Conservation (phyloP, 2,888 invertebrate genomes). For the Brachypalpus laphriformis region DNA sequence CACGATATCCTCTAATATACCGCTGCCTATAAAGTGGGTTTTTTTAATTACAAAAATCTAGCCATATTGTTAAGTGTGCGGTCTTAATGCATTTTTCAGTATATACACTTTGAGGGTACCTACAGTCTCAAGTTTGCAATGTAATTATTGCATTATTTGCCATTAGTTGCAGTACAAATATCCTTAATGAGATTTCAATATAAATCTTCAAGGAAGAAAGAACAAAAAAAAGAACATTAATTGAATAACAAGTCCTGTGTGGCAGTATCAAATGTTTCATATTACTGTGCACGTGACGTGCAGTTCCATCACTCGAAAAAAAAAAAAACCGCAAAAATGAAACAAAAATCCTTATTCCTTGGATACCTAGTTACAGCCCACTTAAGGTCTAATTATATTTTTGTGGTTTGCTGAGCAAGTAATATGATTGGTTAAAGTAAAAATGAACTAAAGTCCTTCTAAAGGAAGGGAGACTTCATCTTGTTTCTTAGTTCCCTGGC, state of each 20-base stretch:
- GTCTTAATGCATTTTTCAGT: slow-evolving; percentile 65
- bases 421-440: slow-evolving; percentile 62
- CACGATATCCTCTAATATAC: slow-evolving; percentile 34
- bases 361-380: slow-evolving; percentile 33
- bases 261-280: slow-evolving; percentile 54
- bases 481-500: slow-evolving; percentile 21
- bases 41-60: slow-evolving; percentile 69
- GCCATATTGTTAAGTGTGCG: slow-evolving; percentile 69
- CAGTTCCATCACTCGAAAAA: slow-evolving; percentile 22
- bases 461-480: slow-evolving; percentile 46
- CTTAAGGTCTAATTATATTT: slow-evolving; percentile 67
- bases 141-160: slow-evolving; percentile 70
- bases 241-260: slow-evolving; percentile 73
- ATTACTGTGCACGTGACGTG: slow-evolving; percentile 56
- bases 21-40: slow-evolving; percentile 51
- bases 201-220: slow-evolving; percentile 37
- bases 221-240: slow-evolving; percentile 74
- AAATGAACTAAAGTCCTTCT: background rate
- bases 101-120: slow-evolving; percentile 42
- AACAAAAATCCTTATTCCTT: slow-evolving; percentile 30
- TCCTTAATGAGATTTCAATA: slow-evolving; percentile 72
- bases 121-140: slow-evolving; percentile 58
- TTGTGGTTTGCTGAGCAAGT: slow-evolving; percentile 58
- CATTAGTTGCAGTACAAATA: slow-evolving; percentile 49
- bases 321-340: slow-evolving; percentile 18